Base-by-base conservation (phyloP, 2,888 invertebrate species). In the Oscheius sp. region DNA sequence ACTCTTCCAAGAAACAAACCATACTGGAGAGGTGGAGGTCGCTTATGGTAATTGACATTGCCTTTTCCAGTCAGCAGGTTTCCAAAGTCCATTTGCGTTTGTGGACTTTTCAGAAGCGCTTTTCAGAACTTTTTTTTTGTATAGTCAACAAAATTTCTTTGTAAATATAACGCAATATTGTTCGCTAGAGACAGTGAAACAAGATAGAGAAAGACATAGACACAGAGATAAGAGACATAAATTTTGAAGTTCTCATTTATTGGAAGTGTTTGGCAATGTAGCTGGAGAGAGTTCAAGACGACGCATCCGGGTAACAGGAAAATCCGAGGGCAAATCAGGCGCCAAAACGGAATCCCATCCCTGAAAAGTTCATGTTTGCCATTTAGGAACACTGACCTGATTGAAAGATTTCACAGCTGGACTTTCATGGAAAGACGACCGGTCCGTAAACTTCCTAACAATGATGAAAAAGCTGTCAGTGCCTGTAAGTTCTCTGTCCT, bases 311-410 rank as follows among this genome's bases (percentile, higher is more conserved):
- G 63, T 29, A 2, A 48, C 48, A 7, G 63, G 63, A 32, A 63
- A 63, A 29, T 63, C 63, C 2, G 63, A 63, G 3, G 63, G 63
- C 13, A 63, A 32, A 10, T 63, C 63, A 2, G 63, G 63, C 13
- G 63, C 63, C 32, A 53, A 53, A 11, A 21, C 42, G 7, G n/a
- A 35, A 13, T 60, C 59, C 35, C 35, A 60, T 37, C 35, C 59
- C 59, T 35, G 59, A 60, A 60, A 10, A 13, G 13, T 35, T 60
- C 9, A 33, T 35, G 11, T 42, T 1, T 33, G 9, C 10, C 13
- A n/a, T 10, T 3, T 3, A 42, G 42, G 10, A 4, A 33, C 7
- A 33, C 33, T 60, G 11, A 60, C 59, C 32, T 60, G 33, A n/a
- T 42, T 48, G 48, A 63, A 63, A 21, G 63, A 63, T 29, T 42